Evolutionary conservation across 2,797 vertebrate genomes (phyloP).

Genomic region (Carcharodon carcharias): DNA sequence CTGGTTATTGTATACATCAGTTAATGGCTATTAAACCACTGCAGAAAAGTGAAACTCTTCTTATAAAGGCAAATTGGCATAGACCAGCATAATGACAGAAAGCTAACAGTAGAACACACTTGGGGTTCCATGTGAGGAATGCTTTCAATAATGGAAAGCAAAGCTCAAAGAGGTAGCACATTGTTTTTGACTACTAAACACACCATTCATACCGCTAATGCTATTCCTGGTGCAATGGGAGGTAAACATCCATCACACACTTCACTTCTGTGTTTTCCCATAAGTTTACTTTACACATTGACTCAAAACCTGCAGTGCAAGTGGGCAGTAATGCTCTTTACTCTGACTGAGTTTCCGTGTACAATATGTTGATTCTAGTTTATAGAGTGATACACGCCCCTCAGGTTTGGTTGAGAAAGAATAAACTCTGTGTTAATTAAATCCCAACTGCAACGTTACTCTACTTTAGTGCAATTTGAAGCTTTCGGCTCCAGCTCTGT

Average conservation of each 20-base stretch:
- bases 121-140: background rate
- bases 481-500: conserved; percentile 79
- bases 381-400: background rate
- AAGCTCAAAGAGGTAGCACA: background rate
- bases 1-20: background rate
- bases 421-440: background rate
- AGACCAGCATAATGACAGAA: background rate
- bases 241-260: background rate
- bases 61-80: background rate
- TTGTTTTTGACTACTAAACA: background rate
- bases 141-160: background rate
- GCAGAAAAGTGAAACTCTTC: background rate
- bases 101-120: background rate
- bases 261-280: background rate
- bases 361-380: background rate
- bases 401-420: background rate
- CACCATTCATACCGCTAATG: background rate
- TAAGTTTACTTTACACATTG: background rate
- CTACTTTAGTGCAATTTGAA: conserved; percentile 83
- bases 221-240: background rate
- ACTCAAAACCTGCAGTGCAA: background rate
- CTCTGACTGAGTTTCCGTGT: background rate
- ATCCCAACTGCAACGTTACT: conserved; percentile 53
- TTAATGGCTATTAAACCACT: background rate
- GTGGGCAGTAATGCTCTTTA: background rate